Conservation (phyloP, 2,888 invertebrate genomes). For the Agrochola lychnidis region DNA sequence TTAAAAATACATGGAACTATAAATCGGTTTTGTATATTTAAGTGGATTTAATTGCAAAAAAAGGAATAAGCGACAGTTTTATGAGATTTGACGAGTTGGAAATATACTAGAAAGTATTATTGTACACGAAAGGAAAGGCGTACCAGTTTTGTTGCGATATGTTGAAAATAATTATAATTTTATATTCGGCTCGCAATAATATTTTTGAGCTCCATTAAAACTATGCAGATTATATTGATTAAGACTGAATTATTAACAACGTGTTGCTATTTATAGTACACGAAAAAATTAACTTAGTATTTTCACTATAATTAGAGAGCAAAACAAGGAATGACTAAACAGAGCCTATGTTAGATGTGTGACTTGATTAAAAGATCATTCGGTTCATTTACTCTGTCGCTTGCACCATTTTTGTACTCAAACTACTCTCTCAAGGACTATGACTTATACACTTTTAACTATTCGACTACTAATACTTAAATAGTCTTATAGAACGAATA, state of each 20-base stretch:
- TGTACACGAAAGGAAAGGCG: conserved; percentile 14
- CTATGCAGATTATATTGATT: conserved; percentile 17
- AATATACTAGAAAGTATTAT: conserved; percentile 27
- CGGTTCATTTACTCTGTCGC: conserved; percentile 20
- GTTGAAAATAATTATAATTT: not conserved
- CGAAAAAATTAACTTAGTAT: not conserved
- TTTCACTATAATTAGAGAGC: not conserved
- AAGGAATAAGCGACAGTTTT: conserved; percentile 39
- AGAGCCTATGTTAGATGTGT: not conserved
- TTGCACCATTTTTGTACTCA: conserved; percentile 32
- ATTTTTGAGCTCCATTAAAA: conserved; percentile 2
- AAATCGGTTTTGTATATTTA: conserved; percentile 31
- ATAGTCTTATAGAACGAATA: conserved; percentile 30
- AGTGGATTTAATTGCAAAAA: conserved; percentile 33
- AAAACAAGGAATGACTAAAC: not conserved
- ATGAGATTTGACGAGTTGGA: conserved; percentile 6
- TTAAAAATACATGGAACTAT: conserved; percentile 22
- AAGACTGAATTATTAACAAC: conserved; percentile 39
- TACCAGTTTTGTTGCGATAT: not conserved
- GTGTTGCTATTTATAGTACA: not conserved
- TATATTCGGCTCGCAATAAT: conserved; percentile 5
- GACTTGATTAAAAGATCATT: not conserved
- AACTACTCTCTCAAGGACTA: conserved; percentile 15
- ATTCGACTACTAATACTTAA: conserved; percentile 36
- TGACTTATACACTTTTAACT: conserved; percentile 41